A percentile compares a stretch with the other conserved stretches of the same genome.
Evolutionary conservation across 2,888 invertebrate genomes (phyloP).

Genomic region (Malachius bipustulatus): DNA sequence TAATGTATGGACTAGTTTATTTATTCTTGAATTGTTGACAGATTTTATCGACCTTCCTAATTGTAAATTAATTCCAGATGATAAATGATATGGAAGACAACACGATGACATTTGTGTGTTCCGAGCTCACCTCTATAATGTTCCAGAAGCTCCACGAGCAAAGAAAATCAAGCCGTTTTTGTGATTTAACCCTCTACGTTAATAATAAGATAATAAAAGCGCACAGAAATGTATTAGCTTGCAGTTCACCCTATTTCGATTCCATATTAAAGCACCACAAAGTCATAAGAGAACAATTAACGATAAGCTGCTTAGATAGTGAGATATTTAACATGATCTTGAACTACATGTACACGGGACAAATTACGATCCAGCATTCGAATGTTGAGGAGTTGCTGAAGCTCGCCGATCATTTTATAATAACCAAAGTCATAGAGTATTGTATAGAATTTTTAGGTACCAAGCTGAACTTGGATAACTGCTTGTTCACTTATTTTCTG

Average conservation of each 20-base stretch:
- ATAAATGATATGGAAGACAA: conserved; percentile 30
- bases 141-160: conserved; percentile 38
- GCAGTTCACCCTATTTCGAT: conserved; percentile 53
- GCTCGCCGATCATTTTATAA: conserved; percentile 50
- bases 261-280: conserved; percentile 45
- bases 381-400: conserved; percentile 50
- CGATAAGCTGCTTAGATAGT: conserved; percentile 44
- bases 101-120: conserved; percentile 34
- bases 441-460: conserved; percentile 53
- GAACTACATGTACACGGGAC: conserved; percentile 55
- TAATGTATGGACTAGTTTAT: too few relatives aligned
- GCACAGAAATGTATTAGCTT: conserved; percentile 50
- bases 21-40: too few relatives aligned
- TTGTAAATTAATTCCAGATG: too few relatives aligned
- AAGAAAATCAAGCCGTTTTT: conserved; percentile 45
- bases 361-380: conserved; percentile 44
- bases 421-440: conserved; percentile 46
- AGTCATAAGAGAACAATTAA: conserved; percentile 42
- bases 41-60: too few relatives aligned
- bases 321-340: conserved; percentile 46
- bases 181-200: conserved; percentile 48
- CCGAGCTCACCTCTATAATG: conserved; percentile 31
- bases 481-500: conserved; percentile 47
- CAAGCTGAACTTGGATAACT: conserved; percentile 49
- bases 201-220: conserved; percentile 46